These are phyloP conservation scores for Glareola pratincola DNA, from an alignment of 2,113 vertebrate species.

Conservation along the genomic window DNA sequence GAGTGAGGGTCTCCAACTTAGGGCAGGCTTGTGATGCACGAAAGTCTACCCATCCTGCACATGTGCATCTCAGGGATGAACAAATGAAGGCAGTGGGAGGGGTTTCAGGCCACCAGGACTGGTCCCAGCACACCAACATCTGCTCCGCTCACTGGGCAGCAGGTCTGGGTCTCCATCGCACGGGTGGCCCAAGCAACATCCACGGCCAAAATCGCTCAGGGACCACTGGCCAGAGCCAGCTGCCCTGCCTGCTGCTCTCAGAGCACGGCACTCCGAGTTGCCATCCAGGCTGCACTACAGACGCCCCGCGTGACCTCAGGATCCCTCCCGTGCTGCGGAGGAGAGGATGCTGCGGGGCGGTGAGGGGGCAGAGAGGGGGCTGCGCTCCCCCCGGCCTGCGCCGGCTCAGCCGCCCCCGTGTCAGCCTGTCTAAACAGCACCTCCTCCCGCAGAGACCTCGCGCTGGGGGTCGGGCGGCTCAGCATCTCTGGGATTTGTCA, in stretches of 20 bases:
- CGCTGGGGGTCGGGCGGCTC: background rate
- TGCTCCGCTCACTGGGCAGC: background rate
- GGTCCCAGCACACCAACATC: background rate
- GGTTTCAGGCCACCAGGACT: background rate
- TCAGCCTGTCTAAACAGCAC: conserved; percentile 45
- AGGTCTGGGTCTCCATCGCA: background rate
- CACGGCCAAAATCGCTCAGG: background rate
- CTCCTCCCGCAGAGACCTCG: background rate
- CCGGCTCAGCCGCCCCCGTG: background rate
- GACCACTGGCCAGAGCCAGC: background rate
- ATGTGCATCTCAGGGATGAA: accelerated
- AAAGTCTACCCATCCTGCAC: background rate
- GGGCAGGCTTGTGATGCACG: background rate
- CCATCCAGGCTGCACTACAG: background rate
- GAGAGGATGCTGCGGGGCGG: background rate
- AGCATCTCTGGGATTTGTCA: conserved; percentile 9
- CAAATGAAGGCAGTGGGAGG: background rate
- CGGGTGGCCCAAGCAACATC: background rate
- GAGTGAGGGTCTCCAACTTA: background rate
- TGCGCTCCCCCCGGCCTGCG: background rate
- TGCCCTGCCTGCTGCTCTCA: background rate
- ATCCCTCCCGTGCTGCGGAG: background rate
- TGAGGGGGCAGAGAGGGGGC: background rate
- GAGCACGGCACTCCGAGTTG: accelerated
- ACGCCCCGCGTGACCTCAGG: background rate